These are phyloP conservation scores for Patiria miniata DNA, from an alignment of 35 echinoderm and acorn worm genomes.

Conservation along the genomic window DNA sequence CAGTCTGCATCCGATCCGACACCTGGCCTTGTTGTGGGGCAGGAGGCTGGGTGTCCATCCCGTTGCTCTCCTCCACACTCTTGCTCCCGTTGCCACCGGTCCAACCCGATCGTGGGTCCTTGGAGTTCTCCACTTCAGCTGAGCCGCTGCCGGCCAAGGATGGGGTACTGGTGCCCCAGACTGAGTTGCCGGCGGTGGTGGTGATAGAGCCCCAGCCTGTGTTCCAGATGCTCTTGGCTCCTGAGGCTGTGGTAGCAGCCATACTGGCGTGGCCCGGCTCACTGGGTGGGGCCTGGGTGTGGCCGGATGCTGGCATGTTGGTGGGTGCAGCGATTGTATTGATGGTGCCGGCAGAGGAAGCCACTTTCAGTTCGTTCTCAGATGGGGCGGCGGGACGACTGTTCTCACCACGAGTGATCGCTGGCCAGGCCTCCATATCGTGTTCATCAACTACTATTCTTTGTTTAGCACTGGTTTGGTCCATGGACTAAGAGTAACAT, in stretches of 20 bases:
- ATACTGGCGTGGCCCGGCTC: background rate
- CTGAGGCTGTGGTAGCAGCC: background rate
- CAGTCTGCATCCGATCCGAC: background rate
- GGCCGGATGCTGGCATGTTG: slow-evolving; percentile 16
- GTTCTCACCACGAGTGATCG: slow-evolving; percentile 10
- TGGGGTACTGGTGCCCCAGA: slow-evolving; percentile 29
- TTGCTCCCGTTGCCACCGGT: slow-evolving; percentile 6
- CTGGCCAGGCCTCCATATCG: slow-evolving; percentile 45
- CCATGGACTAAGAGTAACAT: slow-evolving; percentile 33
- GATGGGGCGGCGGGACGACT: background rate
- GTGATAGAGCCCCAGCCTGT: slow-evolving; percentile 18
- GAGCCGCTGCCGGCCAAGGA: background rate
- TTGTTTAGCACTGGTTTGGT: slow-evolving; percentile 30
- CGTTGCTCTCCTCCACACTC: background rate
- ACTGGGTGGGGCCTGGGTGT: background rate
- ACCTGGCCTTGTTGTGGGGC: background rate
- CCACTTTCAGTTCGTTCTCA: background rate
- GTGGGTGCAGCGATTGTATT: background rate
- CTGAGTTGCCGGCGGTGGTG: slow-evolving; percentile 22
- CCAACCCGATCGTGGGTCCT: background rate
- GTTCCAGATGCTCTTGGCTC: background rate
- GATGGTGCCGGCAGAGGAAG: background rate
- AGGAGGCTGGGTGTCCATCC: slow-evolving; percentile 11
- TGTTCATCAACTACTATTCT: slow-evolving; percentile 50
- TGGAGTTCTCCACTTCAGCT: background rate